phyloP scores from a whole-genome alignment of 1,140 invertebrate genomes.

The Ectropis grisescens region DNA sequence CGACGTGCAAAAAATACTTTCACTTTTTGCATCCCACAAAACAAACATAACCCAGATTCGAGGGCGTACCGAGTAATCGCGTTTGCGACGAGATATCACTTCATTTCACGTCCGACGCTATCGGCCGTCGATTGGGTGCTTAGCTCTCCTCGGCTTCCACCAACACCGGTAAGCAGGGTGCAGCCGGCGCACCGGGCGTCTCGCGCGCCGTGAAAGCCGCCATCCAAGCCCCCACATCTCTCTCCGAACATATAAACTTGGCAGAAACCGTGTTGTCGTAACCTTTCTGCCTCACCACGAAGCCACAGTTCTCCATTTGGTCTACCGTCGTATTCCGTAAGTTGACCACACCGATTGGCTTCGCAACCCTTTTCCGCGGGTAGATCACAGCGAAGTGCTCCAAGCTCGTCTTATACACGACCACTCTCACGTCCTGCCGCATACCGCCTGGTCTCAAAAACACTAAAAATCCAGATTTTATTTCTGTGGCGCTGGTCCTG shows the following conservation, averaged over 20 bases:
- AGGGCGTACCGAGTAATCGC: constrained; percentile 22
- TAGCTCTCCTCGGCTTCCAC: constrained; percentile 74
- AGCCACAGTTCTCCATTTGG: constrained; percentile 65
- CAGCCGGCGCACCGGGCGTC: constrained; percentile 59
- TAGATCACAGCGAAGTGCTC: constrained; percentile 79
- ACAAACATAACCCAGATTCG: constrained; percentile 46
- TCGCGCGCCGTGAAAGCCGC: constrained; percentile 71
- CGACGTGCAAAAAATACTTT: constrained; percentile 56
- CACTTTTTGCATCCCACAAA: constrained; percentile 61
- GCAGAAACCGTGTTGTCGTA: constrained; percentile 73
- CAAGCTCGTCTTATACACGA: constrained; percentile 75
- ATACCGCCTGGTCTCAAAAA: constrained; percentile 72
- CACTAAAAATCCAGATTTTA: constrained; percentile 75
- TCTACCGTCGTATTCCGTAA: constrained; percentile 73
- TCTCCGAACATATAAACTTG: constrained; percentile 71
- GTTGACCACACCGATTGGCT: constrained; percentile 75
- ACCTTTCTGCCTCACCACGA: constrained; percentile 73
- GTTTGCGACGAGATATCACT: constrained; percentile 16
- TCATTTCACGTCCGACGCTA: constrained; percentile 18
- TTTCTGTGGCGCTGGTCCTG: constrained; percentile 72
- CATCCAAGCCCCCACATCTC: constrained; percentile 75
- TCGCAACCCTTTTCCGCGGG: constrained; percentile 75
- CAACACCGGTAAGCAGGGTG: constrained; percentile 73
- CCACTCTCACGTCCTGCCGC: constrained; percentile 74
- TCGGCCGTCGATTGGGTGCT: constrained; percentile 12